These are phyloP conservation scores for Melieria omissa DNA, from an alignment of 2,888 invertebrate genomes.

Conservation along the genomic window DNA sequence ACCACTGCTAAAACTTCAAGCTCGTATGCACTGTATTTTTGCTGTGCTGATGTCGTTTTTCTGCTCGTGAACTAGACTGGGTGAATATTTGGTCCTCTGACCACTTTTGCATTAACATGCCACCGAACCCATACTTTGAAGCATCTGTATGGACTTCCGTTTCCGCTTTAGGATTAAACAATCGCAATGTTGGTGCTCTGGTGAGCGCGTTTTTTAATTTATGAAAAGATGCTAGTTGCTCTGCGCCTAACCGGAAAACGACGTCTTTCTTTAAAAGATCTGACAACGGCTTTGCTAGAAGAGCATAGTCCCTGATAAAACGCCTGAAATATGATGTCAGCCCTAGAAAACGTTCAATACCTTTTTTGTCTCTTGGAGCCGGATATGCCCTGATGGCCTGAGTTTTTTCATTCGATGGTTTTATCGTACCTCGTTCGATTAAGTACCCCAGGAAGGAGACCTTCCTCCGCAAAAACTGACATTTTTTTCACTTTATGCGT, in stretches of 20 bases:
- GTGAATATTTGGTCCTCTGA: conserved; percentile 33
- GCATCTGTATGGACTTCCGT: conserved; percentile 48
- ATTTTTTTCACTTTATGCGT: conserved; percentile 26
- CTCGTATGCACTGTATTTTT: conserved; percentile 47
- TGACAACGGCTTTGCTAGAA: conserved; percentile 55
- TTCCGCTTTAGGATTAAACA: conserved; percentile 37
- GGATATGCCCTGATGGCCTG: conserved; percentile 22
- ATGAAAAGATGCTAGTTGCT: conserved; percentile 36
- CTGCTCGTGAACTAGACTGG: conserved; percentile 41
- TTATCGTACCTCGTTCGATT: conserved; percentile 23
- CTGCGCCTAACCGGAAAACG: conserved; percentile 33
- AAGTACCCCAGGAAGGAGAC: conserved; percentile 36
- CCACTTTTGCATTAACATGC: conserved; percentile 42
- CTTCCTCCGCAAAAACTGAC: conserved; percentile 30
- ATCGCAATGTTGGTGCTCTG: conserved; percentile 40
- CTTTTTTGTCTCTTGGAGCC: conserved; percentile 21
- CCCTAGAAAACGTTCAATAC: conserved; percentile 25
- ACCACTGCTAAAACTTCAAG: conserved; percentile 49
- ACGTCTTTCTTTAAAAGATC: conserved; percentile 44
- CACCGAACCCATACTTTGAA: conserved; percentile 43
- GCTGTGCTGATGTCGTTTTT: conserved; percentile 37
- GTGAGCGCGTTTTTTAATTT: conserved; percentile 33
- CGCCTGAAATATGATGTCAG: conserved; percentile 28
- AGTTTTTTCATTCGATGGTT: conserved; percentile 22
- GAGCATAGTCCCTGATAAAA: conserved; percentile 37